Conservation (phyloP, 2,113 vertebrate species). For the Lophura nycthemera region DNA sequence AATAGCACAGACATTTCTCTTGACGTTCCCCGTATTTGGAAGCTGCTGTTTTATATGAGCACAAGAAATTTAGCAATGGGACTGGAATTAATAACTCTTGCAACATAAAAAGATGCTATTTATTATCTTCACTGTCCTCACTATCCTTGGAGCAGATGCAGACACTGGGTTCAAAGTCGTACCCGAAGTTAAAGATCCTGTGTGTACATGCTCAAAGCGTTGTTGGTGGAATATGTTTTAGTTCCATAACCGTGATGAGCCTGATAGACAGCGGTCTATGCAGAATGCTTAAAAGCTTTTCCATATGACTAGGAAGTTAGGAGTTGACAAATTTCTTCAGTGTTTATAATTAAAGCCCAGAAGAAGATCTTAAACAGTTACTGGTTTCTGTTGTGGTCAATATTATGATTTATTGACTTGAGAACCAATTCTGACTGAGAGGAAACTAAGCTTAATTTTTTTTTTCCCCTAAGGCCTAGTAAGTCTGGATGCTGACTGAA, state of each 20-base stretch:
- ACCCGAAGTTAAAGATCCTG: neutral
- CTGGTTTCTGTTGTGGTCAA: conserved; percentile 66
- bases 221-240: conserved; percentile 12
- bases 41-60: conserved; percentile 37
- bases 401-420: conserved; percentile 68
- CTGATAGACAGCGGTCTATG: neutral
- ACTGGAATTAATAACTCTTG: conserved; percentile 27
- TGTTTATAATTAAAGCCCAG: conserved; percentile 75
- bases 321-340: conserved; percentile 64
- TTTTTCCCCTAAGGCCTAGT: conserved; percentile 2
- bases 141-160: conserved; percentile 16
- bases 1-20: conserved; percentile 15
- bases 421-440: conserved; percentile 28
- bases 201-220: neutral
- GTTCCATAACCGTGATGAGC: neutral
- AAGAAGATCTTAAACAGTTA: conserved; percentile 69
- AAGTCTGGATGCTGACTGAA: conserved; percentile 47
- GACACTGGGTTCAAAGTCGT: neutral
- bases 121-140: conserved; percentile 32
- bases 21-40: neutral
- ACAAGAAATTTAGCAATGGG: conserved; percentile 33
- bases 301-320: conserved; percentile 74
- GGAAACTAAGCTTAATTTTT: conserved; percentile 21
- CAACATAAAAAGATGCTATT: conserved; percentile 25
- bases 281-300: conserved; percentile 72